phyloP scores from a whole-genome alignment of 1,140 invertebrate species.

The Drosophila nikananu region DNA sequence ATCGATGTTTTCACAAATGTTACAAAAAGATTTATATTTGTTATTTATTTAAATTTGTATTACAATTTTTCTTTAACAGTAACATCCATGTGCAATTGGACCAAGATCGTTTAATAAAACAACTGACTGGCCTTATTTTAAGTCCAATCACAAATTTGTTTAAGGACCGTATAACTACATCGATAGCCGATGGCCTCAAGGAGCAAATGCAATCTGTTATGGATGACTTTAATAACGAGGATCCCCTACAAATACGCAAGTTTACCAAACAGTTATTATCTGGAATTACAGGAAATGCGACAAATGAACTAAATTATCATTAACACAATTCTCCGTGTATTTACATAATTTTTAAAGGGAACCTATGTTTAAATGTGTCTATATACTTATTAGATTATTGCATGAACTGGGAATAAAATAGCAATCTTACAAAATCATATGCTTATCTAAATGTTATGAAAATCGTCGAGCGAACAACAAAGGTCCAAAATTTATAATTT shows the following conservation, averaged over 20 bases:
- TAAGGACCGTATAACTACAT: conserved; percentile 77
- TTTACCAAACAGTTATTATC: conserved; percentile 72
- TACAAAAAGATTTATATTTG: too few relatives aligned
- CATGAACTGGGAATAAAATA: too few relatives aligned
- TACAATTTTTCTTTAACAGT: conserved; percentile 31
- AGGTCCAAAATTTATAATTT: too few relatives aligned
- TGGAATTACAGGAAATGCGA: conserved; percentile 52
- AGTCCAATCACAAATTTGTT: conserved; percentile 79
- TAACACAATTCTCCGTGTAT: background rate
- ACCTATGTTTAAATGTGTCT: too few relatives aligned
- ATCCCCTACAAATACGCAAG: conserved; percentile 68
- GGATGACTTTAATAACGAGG: conserved; percentile 77
- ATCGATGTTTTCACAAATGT: too few relatives aligned
- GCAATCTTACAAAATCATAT: too few relatives aligned
- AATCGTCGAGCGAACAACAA: too few relatives aligned
- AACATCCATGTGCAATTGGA: conserved; percentile 78
- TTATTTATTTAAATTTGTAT: background rate
- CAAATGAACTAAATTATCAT: background rate
- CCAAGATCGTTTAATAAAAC: conserved; percentile 62
- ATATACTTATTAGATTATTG: too few relatives aligned
- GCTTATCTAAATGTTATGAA: too few relatives aligned
- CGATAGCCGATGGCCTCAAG: conserved; percentile 76
- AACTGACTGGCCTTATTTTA: conserved; percentile 73
- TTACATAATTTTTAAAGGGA: too few relatives aligned
- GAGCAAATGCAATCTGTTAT: conserved; percentile 76